These are phyloP conservation scores for Ciconia nigra DNA, from an alignment of 2,797 vertebrate genomes.

Conservation along the genomic window DNA sequence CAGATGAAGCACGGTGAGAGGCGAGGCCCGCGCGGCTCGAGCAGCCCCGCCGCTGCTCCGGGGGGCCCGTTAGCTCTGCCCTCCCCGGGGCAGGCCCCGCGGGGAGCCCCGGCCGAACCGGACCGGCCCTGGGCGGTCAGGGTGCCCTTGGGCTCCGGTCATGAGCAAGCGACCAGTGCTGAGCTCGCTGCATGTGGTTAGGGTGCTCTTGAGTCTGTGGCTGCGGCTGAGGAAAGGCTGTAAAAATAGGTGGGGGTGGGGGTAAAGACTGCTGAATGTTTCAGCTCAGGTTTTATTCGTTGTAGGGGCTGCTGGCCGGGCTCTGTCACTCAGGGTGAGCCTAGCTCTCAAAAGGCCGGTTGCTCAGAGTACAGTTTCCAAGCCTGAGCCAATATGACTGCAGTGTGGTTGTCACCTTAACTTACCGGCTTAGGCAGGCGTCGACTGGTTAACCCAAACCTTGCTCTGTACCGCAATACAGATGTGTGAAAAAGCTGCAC, in stretches of 20 bases:
- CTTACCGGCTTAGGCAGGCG: not conserved
- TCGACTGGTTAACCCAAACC: not conserved
- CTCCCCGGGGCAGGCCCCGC: not conserved
- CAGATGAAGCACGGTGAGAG: constrained; percentile 94
- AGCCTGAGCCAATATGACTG: fast-evolving
- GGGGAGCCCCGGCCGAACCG: not conserved
- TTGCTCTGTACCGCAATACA: fast-evolving
- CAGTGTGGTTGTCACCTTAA: not conserved
- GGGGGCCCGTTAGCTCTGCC: not conserved
- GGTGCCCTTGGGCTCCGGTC: not conserved
- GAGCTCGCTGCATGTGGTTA: not conserved
- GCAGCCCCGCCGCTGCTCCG: not conserved
- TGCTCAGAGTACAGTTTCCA: not conserved
- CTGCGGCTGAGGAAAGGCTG: not conserved
- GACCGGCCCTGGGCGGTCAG: not conserved
- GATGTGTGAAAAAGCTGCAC: fast-evolving
- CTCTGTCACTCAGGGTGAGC: fast-evolving
- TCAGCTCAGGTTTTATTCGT: fast-evolving
- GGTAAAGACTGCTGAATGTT: fast-evolving
- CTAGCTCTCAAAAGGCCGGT: fast-evolving
- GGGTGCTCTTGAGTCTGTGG: not conserved
- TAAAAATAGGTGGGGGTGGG: not conserved
- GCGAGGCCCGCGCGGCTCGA: not conserved
- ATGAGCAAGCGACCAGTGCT: fast-evolving
- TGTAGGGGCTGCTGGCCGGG: not conserved